Evolutionary conservation across 2,888 invertebrate species (phyloP).

Genomic region (Eudemis profundana): DNA sequence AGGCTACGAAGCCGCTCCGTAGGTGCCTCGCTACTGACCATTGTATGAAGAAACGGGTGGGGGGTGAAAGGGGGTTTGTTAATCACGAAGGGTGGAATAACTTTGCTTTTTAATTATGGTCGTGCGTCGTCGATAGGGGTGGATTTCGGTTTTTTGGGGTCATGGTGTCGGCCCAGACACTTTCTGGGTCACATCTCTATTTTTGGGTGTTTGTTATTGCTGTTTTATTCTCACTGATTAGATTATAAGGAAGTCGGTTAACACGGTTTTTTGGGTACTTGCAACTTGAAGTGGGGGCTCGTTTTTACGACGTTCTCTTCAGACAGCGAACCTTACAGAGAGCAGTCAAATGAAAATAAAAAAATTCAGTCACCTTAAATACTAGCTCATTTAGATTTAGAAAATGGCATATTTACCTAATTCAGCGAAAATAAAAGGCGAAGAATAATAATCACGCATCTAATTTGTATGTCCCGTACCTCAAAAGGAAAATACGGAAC

Average conservation of each 20-base stretch:
- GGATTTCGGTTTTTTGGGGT: constrained; percentile 61
- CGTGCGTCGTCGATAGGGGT: constrained; percentile 72
- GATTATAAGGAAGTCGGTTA: constrained; percentile 26
- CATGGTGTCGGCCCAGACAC: constrained; percentile 53
- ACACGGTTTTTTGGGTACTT: constrained; percentile 19
- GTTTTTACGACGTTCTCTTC: background rate
- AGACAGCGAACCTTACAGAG: too few relatives aligned
- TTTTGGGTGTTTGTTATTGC: constrained; percentile 32
- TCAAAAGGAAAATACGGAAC: too few relatives aligned
- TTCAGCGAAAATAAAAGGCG: too few relatives aligned
- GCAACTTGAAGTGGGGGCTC: background rate
- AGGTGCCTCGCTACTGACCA: constrained; percentile 80
- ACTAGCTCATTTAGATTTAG: too few relatives aligned
- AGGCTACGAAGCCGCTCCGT: constrained; percentile 76
- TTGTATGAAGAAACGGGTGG: constrained; percentile 71
- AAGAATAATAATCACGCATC: too few relatives aligned
- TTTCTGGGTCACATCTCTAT: constrained; percentile 44
- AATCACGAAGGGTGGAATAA: constrained; percentile 80
- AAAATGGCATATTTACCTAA: too few relatives aligned
- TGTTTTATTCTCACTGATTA: constrained; percentile 24
- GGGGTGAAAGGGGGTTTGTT: constrained; percentile 62
- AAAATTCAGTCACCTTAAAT: too few relatives aligned
- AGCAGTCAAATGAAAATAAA: too few relatives aligned
- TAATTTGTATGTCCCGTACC: too few relatives aligned
- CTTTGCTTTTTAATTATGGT: constrained; percentile 82